Conservation (phyloP, 2,797 vertebrate species). For the Trematomus bernacchii region DNA sequence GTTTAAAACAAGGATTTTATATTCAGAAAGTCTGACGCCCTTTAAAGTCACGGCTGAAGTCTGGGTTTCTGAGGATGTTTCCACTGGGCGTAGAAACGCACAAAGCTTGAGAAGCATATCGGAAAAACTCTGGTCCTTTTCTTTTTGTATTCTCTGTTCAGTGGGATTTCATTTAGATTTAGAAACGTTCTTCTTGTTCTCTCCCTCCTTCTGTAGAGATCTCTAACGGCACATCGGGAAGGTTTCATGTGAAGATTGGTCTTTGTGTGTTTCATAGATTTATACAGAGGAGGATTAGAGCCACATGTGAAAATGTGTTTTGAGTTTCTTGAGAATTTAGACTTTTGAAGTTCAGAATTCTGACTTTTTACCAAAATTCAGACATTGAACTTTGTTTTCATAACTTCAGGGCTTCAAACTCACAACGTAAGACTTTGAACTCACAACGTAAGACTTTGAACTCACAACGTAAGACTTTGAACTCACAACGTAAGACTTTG, state of each 20-base stretch:
- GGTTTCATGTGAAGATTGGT: slow-evolving; percentile 42
- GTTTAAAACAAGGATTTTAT: slow-evolving; percentile 35
- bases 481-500: too few relatives aligned
- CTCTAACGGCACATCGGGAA: slow-evolving; percentile 32
- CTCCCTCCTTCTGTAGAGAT: slow-evolving; percentile 36
- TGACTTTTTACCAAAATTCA: too few relatives aligned
- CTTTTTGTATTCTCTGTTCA: slow-evolving; percentile 70
- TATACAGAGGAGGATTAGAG: too few relatives aligned
- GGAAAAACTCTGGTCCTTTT: slow-evolving; percentile 65
- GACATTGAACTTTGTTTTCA: too few relatives aligned
- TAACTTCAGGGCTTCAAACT: too few relatives aligned
- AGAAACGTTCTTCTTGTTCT: slow-evolving; percentile 34
- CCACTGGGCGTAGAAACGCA: slow-evolving; percentile 71
- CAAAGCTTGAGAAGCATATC: slow-evolving; percentile 74
- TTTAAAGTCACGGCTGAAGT: slow-evolving; percentile 63
- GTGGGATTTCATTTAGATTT: slow-evolving; percentile 32
- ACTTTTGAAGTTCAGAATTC: too few relatives aligned
- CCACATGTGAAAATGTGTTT: too few relatives aligned
- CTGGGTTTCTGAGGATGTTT: slow-evolving; percentile 48
- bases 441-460: too few relatives aligned
- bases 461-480: too few relatives aligned
- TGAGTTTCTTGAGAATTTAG: too few relatives aligned
- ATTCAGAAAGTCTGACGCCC: slow-evolving; percentile 53
- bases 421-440: too few relatives aligned
- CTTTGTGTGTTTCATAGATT: slow-evolving; percentile 20